Evolutionary conservation across 53 echinoderm and acorn worm genomes (phyloP).

Genomic region (Arbacia lixula): DNA sequence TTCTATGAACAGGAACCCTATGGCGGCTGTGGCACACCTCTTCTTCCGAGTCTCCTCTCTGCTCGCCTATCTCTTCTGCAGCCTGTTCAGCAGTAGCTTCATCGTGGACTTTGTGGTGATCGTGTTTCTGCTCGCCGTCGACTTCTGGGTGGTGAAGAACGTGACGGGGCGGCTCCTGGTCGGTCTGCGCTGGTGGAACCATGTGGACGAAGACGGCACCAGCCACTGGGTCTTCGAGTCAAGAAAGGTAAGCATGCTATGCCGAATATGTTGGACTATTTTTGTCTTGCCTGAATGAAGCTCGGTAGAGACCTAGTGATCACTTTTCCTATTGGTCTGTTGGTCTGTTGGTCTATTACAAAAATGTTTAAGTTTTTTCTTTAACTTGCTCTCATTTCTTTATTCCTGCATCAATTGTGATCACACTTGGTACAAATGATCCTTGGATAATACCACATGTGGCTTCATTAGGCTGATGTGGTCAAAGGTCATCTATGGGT

Average conservation of each 20-base stretch:
- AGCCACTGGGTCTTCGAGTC: constrained; percentile 98
- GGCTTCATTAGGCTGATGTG: too few relatives aligned
- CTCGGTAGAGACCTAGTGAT: too few relatives aligned
- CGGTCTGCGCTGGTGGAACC: constrained; percentile 99
- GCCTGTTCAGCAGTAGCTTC: constrained; percentile 68
- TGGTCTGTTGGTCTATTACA: too few relatives aligned
- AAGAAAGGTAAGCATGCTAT: constrained; percentile 66
- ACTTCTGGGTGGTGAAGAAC: constrained; percentile 98
- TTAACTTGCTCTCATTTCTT: too few relatives aligned
- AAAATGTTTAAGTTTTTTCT: too few relatives aligned
- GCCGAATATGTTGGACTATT: not conserved
- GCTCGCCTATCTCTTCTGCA: constrained; percentile 77
- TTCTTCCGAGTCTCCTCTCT: constrained; percentile 85
- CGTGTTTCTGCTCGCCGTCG: constrained; percentile 78
- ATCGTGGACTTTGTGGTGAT: constrained; percentile 81
- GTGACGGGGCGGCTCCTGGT: constrained; percentile 88
- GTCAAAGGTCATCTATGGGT: too few relatives aligned
- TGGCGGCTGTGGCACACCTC: constrained; percentile 85
- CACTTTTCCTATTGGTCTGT: too few relatives aligned
- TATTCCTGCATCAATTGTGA: too few relatives aligned
- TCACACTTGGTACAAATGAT: too few relatives aligned
- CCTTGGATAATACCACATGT: too few relatives aligned
- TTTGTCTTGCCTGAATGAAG: not conserved
- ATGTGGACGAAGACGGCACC: constrained; percentile 92
- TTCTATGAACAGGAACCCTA: constrained; percentile 92